Evolutionary conservation across 2,888 invertebrate genomes (phyloP).

Genomic region (Rhogogaster chlorosoma): DNA sequence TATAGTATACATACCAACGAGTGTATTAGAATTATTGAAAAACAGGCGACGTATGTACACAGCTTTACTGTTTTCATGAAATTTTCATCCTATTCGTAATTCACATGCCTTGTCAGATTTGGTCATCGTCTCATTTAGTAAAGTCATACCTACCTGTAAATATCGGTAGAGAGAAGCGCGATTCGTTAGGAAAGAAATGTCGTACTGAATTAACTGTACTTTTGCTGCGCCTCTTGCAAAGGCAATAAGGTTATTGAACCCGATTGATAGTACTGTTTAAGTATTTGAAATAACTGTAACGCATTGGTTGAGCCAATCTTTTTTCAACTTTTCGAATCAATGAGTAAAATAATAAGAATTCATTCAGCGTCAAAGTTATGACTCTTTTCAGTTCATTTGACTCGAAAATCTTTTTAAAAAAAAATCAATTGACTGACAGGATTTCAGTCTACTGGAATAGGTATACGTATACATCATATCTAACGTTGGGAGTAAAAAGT

Average conservation of each 20-base stretch:
- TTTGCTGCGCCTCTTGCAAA: neutral
- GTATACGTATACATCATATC: neutral
- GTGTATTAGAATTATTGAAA: neutral
- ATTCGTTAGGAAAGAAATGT: conserved; percentile 26
- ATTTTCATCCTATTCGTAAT: neutral
- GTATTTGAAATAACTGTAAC: neutral
- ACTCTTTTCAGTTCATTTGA: neutral
- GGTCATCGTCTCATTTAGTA: neutral
- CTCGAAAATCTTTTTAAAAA: neutral
- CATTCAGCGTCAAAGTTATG: neutral
- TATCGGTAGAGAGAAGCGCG: neutral
- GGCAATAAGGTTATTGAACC: conserved; percentile 29
- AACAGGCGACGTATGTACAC: neutral
- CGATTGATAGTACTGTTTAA: neutral
- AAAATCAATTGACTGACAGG: neutral
- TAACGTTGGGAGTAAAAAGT: neutral
- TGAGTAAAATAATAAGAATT: neutral
- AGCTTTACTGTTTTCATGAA: neutral
- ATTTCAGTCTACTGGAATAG: neutral
- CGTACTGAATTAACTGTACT: conserved; percentile 44
- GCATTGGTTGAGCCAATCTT: neutral
- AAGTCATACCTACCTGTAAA: neutral
- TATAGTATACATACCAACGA: neutral
- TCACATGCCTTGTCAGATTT: neutral
- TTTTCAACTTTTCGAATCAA: neutral